Evolutionary conservation across 2,888 invertebrate species (phyloP).

Genomic region (Barypeithes pellucidus): DNA sequence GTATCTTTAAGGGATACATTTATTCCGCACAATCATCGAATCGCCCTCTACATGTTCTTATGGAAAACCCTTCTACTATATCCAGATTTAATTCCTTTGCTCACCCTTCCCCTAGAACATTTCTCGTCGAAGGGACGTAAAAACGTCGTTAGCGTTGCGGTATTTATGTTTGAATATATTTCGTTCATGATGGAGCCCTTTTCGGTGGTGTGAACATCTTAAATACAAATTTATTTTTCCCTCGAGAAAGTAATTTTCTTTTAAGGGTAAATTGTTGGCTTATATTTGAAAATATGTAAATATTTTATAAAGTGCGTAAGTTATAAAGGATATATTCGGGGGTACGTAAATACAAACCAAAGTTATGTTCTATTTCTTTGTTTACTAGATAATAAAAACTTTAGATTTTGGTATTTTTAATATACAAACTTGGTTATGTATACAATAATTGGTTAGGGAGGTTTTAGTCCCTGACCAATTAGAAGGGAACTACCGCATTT

Average conservation of each 20-base stretch:
- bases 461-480: too few species aligned
- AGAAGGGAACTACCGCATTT: too few species aligned
- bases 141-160: constrained; percentile 39
- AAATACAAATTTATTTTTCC: constrained; percentile 37
- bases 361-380: too few species aligned
- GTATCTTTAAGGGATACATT: too few species aligned
- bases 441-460: too few species aligned
- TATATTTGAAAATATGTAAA: constrained; percentile 21
- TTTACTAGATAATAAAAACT: too few species aligned
- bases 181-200: constrained; percentile 24
- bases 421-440: too few species aligned
- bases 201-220: constrained; percentile 21
- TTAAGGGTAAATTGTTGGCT: constrained; percentile 25
- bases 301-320: constrained; percentile 1
- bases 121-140: constrained; percentile 40
- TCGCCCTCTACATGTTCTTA: too few species aligned
- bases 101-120: constrained; percentile 2
- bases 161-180: constrained; percentile 45
- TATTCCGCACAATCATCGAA: too few species aligned
- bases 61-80: too few species aligned
- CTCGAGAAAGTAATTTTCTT: constrained; percentile 28
- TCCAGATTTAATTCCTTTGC: too few species aligned
- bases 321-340: not conserved
- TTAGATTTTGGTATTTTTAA: too few species aligned
- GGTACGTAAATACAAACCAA: not conserved